Base-by-base conservation (phyloP, 2,888 invertebrate species). In the Cerastis leucographa region DNA sequence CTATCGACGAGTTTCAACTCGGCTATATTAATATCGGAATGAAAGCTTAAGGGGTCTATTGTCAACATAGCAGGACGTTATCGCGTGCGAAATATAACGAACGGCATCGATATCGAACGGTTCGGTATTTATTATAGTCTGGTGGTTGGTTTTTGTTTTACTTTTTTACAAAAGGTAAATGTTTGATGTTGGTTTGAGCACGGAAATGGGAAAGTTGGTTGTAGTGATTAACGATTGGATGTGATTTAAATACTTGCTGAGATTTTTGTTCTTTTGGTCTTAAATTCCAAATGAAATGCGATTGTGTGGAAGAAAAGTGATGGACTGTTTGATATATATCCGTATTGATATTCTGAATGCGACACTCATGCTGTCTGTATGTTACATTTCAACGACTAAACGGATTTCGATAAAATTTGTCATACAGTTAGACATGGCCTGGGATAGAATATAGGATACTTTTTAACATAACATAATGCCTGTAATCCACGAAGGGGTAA, bases 11-110 rank as follows among this genome's bases (percentile, higher is more conserved):
- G 90, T 92, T 84, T 90, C 54, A 91, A 90, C 89, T 88, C 78
- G 85, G 88, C 90, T 92, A 93, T 94, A 95, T 95, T 94, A 94
- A 95, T 95, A 95, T 94, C 91, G 92, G 90, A 94, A 94, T 94
- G 94, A 93, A 91, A 91, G 88, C 85, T 80, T 80, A 78, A 67
- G 75, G 76, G 85, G 66, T 51, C 56, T 91, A 94, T 93, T 92
- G 85, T 88, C 80, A 87, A 69, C 71, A 67, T 56, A 42, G 83
- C 87, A 90, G 65, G 65, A 46, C 54, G 46, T 83, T 83, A 85
- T 84, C 85, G 74, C 59, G 35, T 29, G 85, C 84, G 78, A 85
- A 78, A 84, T 51, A 71, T 82, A 71, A 74, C 78, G 76, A 76
- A 19, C 75, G 78, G 90, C 89, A 89, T 85, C 84, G 73, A 68